Conservation (phyloP, 2,113 vertebrate species). For the Tylochromis polylepis region DNA sequence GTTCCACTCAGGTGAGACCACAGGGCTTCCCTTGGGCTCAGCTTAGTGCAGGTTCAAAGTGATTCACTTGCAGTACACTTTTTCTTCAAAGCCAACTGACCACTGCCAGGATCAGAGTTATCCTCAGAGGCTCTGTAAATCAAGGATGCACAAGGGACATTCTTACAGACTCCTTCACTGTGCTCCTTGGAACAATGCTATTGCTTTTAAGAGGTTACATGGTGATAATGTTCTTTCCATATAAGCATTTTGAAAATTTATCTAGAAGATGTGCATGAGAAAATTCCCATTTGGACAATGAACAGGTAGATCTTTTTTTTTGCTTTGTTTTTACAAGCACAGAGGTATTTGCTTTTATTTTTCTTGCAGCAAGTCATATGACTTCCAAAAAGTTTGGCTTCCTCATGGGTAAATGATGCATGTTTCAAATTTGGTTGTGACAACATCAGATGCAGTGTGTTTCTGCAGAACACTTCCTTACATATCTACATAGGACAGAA, state of each 20-base stretch:
- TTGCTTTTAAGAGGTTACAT: constrained; percentile 48
- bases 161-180: constrained; percentile 52
- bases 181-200: constrained; percentile 61
- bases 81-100: constrained; percentile 70
- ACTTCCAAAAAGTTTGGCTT: constrained; percentile 35
- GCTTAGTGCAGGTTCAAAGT: constrained; percentile 71
- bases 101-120: constrained; percentile 70
- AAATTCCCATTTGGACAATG: constrained; percentile 56
- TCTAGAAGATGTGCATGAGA: constrained; percentile 58
- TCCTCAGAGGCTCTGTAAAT: constrained; percentile 73
- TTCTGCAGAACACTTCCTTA: background rate
- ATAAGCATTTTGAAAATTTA: constrained; percentile 53
- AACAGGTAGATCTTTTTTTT: constrained; percentile 56
- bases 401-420: constrained; percentile 27
- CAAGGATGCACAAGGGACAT: constrained; percentile 64
- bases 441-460: constrained; percentile 4
- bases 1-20: constrained; percentile 58
- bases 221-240: constrained; percentile 72
- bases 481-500: background rate
- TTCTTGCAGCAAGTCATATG: constrained; percentile 32
- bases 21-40: constrained; percentile 48
- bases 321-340: constrained; percentile 61
- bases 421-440: background rate
- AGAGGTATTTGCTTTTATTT: constrained; percentile 50
- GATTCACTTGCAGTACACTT: constrained; percentile 56